These are phyloP conservation scores for Parelbella ahira DNA, from an alignment of 2,888 invertebrate species.

Conservation along the genomic window DNA sequence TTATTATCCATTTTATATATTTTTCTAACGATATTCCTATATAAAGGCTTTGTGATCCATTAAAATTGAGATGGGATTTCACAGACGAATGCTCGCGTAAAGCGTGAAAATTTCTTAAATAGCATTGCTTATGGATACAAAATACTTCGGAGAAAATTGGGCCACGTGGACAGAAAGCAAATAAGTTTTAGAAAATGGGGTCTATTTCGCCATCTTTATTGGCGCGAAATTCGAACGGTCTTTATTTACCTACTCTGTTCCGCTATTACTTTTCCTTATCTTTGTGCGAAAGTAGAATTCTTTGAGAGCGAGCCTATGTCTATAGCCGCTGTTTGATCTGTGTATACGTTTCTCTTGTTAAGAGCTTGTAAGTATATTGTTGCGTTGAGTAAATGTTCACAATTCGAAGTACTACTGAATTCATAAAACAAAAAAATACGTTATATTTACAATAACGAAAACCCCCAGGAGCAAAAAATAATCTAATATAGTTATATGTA, in stretches of 20 bases:
- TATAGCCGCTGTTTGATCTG: slow-evolving; percentile 8
- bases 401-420: no score
- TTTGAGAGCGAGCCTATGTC: slow-evolving; percentile 4
- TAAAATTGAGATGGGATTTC: slow-evolving; percentile 6
- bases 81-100: slow-evolving; percentile 1
- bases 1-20: no score
- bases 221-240: slow-evolving; percentile 1
- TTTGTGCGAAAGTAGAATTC: slow-evolving; percentile 3
- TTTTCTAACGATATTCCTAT: no score
- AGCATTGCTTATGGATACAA: slow-evolving; percentile 7
- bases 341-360: slow-evolving; percentile 3
- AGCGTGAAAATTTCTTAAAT: slow-evolving; percentile 9
- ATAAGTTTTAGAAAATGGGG: slow-evolving; percentile 4
- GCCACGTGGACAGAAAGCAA: slow-evolving; percentile 4
- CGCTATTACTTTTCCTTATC: slow-evolving; percentile 9
- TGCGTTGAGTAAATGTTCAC: no score
- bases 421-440: no score
- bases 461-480: no score
- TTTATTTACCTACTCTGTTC: slow-evolving; percentile 8
- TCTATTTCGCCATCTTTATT: background rate
- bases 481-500: no score
- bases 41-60: no score
- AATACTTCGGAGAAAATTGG: slow-evolving; percentile 6
- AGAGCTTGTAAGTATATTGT: background rate
- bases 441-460: no score